Evolutionary conservation across 1,140 invertebrate genomes (phyloP), one percentile per base, ranked within the genome.

Genomic region (Hesperophylax magnus): DNA sequence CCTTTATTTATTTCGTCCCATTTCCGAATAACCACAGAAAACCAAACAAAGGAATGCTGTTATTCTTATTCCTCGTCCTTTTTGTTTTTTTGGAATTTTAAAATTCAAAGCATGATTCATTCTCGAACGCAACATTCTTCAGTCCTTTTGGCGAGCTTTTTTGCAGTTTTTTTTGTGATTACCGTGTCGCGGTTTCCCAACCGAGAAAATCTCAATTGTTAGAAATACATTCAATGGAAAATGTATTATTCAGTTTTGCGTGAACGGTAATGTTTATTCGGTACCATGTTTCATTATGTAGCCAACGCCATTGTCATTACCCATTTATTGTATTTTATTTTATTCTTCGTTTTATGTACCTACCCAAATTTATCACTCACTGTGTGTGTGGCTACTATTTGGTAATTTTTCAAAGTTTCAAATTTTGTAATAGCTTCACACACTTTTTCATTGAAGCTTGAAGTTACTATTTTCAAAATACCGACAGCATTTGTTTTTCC

Each of bases 1-100:
- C 31, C 78, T 82, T 82, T 80, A 82, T 82, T 82, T 82, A 82
- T 82, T 82, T 80, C 78, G 54, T 60, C 60, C 81, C 81, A 82
- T 80, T 82, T 82, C 81, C 81, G 81, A 82, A 82, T 67, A 72
- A 79, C 81, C 81, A 74, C 74, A 65, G 76, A 65, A 47, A 53
- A 27, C 39, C 47, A 67, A 79, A 82, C 81, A 82, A 82, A 82
- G 81, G 81, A 82, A 79, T 31, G 69, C 67, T 72, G 65, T 72
- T 79, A 79, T 81, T 77, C 79, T 81, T 81, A 81, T 77, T 77
- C 69, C 60, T 8, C 76, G 60, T 47, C 67, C 39, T 78, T 78
- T 77, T 65, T 78, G 18, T 0, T 78, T 78, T 65, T 65, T 53
- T 27, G 20, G 60, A 63, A 65, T 65, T 65, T 65, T 14, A 39